Conservation (phyloP, 2,888 invertebrate genomes). For the Rotaria magnacalcarata region DNA sequence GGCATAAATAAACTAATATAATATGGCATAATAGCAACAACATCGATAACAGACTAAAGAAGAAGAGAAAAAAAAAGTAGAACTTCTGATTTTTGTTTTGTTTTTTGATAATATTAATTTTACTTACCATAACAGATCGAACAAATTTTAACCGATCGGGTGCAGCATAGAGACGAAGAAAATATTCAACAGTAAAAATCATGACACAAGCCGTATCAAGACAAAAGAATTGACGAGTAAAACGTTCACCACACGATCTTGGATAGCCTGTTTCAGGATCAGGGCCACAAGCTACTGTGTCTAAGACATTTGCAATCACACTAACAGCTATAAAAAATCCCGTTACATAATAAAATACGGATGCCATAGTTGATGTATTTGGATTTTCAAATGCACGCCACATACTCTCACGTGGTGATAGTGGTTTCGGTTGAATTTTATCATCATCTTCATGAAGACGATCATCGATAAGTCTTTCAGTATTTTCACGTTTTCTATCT, state of each 20-base stretch:
- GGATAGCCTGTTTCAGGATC: slow-evolving; percentile 61
- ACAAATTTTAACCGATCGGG: slow-evolving; percentile 95
- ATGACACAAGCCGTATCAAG: slow-evolving; percentile 99
- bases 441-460: slow-evolving; percentile 63
- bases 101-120: not conserved
- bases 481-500: slow-evolving; percentile 95
- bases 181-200: slow-evolving; percentile 97
- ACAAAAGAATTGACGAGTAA: slow-evolving; percentile 88
- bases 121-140: slow-evolving; percentile 78
- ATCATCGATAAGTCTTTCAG: slow-evolving; percentile 94
- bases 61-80: not conserved
- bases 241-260: slow-evolving; percentile 89
- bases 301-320: slow-evolving; percentile 97
- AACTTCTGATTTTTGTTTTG: not conserved
- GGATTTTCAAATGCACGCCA: slow-evolving; percentile 99
- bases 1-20: slow-evolving; percentile 95
- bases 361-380: slow-evolving; percentile 94
- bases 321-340: slow-evolving; percentile 99
- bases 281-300: slow-evolving; percentile 87
- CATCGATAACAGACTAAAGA: slow-evolving; percentile 80
- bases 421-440: slow-evolving; percentile 64
- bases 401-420: slow-evolving; percentile 72
- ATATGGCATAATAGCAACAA: slow-evolving; percentile 96
- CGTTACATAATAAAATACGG: slow-evolving; percentile 98
- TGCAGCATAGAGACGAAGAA: slow-evolving; percentile 86